phyloP scores from a whole-genome alignment of 2,113 vertebrate genomes.

The Eulemur macaco region DNA sequence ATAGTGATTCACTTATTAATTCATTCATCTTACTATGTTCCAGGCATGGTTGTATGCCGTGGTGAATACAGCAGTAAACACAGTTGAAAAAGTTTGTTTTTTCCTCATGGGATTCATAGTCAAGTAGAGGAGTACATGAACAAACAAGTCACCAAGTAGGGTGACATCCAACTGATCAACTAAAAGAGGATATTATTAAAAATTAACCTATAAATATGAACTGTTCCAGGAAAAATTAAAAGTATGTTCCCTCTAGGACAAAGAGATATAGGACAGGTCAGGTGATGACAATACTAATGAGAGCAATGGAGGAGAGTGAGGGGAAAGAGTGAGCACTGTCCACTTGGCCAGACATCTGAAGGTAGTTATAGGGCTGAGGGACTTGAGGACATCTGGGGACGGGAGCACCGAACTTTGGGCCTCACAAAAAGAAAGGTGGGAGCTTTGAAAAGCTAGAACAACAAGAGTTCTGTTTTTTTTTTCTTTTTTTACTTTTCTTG shows the following conservation, averaged over 20 bases:
- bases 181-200: not conserved
- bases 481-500: not conserved
- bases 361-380: too few relatives aligned
- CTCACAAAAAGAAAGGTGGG: not conserved
- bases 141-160: not conserved
- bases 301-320: not conserved
- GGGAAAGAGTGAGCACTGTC: too few relatives aligned
- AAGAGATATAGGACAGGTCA: not conserved
- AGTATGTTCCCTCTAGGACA: not conserved
- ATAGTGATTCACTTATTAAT: not conserved
- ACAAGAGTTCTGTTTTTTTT: not conserved
- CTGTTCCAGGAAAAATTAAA: not conserved
- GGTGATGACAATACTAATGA: not conserved
- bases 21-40: not conserved
- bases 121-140: not conserved
- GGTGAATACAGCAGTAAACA: not conserved
- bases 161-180: not conserved
- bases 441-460: not conserved
- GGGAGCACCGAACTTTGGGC: not conserved
- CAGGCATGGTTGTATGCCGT: not conserved
- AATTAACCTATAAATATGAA: not conserved
- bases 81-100: not conserved
- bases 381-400: not conserved
- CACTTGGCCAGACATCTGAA: not conserved
- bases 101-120: not conserved